Evolutionary conservation across 2,797 vertebrate genomes (phyloP).

Genomic region (Ispidina lecontei): DNA sequence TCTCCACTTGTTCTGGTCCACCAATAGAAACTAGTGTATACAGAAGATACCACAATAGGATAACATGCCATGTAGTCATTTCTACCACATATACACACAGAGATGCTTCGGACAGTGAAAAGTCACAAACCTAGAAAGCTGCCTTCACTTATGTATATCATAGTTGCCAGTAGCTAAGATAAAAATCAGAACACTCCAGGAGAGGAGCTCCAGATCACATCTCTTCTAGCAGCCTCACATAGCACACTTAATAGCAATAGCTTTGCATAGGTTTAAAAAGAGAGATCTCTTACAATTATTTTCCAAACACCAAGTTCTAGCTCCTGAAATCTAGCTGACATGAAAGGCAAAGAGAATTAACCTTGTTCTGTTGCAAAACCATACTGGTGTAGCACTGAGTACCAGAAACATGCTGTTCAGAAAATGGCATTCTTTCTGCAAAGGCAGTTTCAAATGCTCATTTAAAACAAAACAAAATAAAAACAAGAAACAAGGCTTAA

Average conservation of each 20-base stretch:
- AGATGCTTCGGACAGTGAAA: background rate
- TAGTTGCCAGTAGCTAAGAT: background rate
- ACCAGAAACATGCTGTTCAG: too few species aligned
- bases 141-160: background rate
- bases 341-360: too few species aligned
- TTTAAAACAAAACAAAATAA: too few species aligned
- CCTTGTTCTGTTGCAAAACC: too few species aligned
- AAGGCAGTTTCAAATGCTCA: too few species aligned
- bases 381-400: too few species aligned
- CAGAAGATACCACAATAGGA: background rate
- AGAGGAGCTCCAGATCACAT: background rate
- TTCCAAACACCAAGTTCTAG: background rate
- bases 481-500: too few species aligned
- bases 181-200: background rate
- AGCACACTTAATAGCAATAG: background rate
- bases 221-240: background rate
- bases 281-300: background rate
- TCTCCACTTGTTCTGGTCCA: background rate
- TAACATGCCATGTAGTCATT: background rate
- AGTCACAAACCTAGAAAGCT: background rate
- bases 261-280: background rate
- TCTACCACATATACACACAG: background rate
- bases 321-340: too few species aligned
- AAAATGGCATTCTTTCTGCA: too few species aligned
- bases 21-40: background rate